These are phyloP conservation scores for Drosophila novamexicana DNA, from an alignment of 1,140 invertebrate genomes.

Conservation along the genomic window DNA sequence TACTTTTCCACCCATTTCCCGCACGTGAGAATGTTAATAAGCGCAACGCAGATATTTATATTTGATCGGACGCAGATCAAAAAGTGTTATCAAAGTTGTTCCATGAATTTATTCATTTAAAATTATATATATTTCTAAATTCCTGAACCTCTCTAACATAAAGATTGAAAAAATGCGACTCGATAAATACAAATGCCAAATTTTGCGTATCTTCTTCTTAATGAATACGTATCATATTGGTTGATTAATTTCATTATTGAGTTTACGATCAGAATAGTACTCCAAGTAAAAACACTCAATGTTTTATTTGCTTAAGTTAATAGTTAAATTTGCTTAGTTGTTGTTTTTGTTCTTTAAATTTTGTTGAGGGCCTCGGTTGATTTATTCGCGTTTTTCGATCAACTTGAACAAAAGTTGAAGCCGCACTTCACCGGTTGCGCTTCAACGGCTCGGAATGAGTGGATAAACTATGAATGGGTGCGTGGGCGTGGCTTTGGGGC, in stretches of 20 bases:
- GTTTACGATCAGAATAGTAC: not conserved
- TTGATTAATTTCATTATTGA: constrained; percentile 3
- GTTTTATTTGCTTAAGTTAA: constrained; percentile 4
- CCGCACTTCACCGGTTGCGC: constrained; percentile 48
- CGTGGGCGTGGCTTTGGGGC: constrained; percentile 6
- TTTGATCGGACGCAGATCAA: too few relatives aligned
- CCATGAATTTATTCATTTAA: too few relatives aligned
- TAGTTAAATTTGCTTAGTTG: constrained; percentile 1
- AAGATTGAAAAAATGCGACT: too few relatives aligned
- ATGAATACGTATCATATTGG: too few relatives aligned
- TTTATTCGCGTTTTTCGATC: constrained; percentile 37
- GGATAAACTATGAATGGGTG: constrained; percentile 43
- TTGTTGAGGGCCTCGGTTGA: constrained; percentile 5
- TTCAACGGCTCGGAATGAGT: constrained; percentile 48
- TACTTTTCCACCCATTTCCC: too few relatives aligned
- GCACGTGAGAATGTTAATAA: too few relatives aligned
- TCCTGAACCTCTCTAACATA: too few relatives aligned
- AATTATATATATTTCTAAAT: too few relatives aligned
- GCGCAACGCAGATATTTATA: too few relatives aligned
- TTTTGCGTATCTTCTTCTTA: not conserved
- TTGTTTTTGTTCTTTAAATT: constrained; percentile 1
- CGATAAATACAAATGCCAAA: too few relatives aligned
- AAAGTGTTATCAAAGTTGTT: too few relatives aligned
- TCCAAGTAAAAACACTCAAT: not conserved
- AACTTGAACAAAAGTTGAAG: constrained; percentile 55